phyloP scores from a whole-genome alignment of 2,888 invertebrate species.

The Allolobophora icterica region DNA sequence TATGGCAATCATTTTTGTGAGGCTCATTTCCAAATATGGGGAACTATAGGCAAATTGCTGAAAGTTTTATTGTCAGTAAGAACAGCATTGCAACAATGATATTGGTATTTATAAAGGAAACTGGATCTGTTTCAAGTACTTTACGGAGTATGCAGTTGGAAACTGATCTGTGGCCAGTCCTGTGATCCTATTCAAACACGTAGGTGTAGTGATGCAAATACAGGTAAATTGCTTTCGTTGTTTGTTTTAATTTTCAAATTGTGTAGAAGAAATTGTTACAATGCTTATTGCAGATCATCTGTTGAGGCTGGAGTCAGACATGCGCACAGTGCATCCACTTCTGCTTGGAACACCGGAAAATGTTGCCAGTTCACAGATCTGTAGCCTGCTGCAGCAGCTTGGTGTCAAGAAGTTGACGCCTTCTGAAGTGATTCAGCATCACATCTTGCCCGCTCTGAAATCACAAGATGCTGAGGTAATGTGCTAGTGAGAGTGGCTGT shows the following conservation, averaged over 20 bases:
- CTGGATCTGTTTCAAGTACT: too few species aligned
- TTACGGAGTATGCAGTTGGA: too few species aligned
- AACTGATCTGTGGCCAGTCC: too few species aligned
- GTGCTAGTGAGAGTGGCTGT: not conserved
- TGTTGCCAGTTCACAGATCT: slow-evolving; percentile 59
- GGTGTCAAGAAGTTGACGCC: slow-evolving; percentile 56
- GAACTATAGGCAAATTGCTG: too few species aligned
- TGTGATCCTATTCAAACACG: too few species aligned
- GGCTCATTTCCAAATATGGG: too few species aligned
- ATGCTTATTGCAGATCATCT: slow-evolving; percentile 52
- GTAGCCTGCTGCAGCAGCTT: slow-evolving; percentile 54
- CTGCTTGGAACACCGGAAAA: slow-evolving; percentile 53
- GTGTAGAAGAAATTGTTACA: not conserved
- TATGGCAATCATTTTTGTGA: not conserved
- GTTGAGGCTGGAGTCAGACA: slow-evolving; percentile 54
- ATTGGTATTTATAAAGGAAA: too few species aligned
- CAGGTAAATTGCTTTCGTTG: not conserved
- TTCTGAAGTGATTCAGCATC: slow-evolving; percentile 58
- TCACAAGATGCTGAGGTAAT: slow-evolving; percentile 41
- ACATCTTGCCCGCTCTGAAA: slow-evolving; percentile 59
- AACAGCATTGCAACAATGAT: too few species aligned
- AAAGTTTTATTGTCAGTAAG: too few species aligned
- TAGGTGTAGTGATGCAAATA: too few species aligned
- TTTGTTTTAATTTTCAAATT: not conserved
- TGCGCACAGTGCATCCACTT: slow-evolving; percentile 54